Base-by-base conservation (phyloP, 2,888 invertebrate species). In the Tenodera sinensis region DNA sequence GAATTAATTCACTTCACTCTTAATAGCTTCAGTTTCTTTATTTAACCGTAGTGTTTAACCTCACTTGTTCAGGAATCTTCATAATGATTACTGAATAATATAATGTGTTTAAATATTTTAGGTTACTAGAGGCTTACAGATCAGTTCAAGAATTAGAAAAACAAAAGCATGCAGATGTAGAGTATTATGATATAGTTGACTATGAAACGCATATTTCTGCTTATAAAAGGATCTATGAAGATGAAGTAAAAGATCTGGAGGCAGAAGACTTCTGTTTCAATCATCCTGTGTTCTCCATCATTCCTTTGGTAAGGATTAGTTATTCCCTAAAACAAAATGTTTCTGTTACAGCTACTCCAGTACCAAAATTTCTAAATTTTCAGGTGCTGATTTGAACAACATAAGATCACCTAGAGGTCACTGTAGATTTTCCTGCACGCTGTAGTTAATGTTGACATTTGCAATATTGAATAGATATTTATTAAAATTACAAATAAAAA, bases 291-390 rank as follows among this genome's bases (percentile, higher is more conserved):
- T 95, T 95, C 91, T 92, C 93, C n/a, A 93, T 95, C 89, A 92
- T 92, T 30, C 95, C 95, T 27, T 92, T 93, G 91, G 95, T 95
- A 91, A 93, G 94, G 93, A 83, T 12, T 20, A 71, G 4, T 71
- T 71, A 6, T 71, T 71, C 8, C 20, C 15, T 71, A 25, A 71
- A 15, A 15, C 54, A 54, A 71, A 71, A 20, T 71, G 20, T 20
- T 71, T 71, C 54, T 71, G 4, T 20, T 15, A 20, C 2, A 42
- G 42, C 6, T 12, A 12, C 9, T 12, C 9, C 42, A 42, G 42
- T 9, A 42, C 12, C 2, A 12, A 0, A 42, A 12, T 42, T 9
- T 42, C 12, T 42, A 0, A 2, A 12, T 42, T 12, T 42, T 12
- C 9, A 42, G 42, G 9, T 42, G 12, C 42, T 42, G 1, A 12